Evolutionary conservation across 1,140 invertebrate genomes (phyloP), one percentile per base, ranked within the genome.

Genomic region (Panagrolaimus sp.): DNA sequence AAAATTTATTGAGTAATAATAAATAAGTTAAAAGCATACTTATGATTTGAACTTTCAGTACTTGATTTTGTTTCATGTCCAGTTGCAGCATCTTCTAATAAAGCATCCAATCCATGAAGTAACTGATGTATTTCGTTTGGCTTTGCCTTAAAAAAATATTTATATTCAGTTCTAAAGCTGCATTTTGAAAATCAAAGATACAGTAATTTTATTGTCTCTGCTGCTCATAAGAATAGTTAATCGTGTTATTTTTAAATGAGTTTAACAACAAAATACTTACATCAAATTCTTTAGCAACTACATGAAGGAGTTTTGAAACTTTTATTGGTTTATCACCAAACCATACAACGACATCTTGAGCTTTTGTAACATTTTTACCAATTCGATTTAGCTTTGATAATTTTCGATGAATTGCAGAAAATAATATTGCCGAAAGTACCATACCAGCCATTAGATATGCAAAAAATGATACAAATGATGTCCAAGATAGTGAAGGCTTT

Each of bases 301-400:
- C 21, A 12, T 58, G 52, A 21, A 58, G n/a, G 4, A 58, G 21
- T 14, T 58, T 21, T 1, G 52, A 58, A 1, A 58, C 52, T 58
- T 58, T 58, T 10, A 58, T 58, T 14, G 15, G 52, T 21, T 58
- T 58, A 28, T 58, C 28, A 2, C 52, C 52, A 17, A 58, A 58
- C 52, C 15, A 58, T 12, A 58, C 52, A 21, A 58, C 52, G 14
- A 58, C 52, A 26, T 58, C 52, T 58, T 58, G 52, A 26, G 52
- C 52, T 14, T 28, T 28, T 4, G 21, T 21, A 12, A 58, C 52
- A 21, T 28, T 21, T 28, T 21, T 58, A 26, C 52, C 52, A 14
- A 58, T 58, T 58, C 17, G 14, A 21, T 58, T 28, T 10, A 58
- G 10, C 3, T 28, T 21, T 10, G 21, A 28, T 26, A 58, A n/a